Conservation (phyloP, 2,888 invertebrate species). For the Lottia gigantea region DNA sequence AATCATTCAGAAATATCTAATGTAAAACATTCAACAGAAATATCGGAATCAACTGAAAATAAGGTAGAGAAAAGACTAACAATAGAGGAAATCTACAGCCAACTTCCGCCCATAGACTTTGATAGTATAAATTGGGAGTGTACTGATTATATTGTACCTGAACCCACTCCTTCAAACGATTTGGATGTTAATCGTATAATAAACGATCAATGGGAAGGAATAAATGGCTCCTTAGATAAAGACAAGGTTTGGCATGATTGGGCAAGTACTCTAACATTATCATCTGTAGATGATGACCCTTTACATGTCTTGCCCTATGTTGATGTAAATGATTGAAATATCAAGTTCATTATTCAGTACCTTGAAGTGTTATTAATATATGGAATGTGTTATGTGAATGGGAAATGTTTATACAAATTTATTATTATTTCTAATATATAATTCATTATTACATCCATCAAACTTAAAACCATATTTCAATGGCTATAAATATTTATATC, state of each 20-base stretch:
- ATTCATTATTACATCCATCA: constrained; percentile 19
- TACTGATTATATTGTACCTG: constrained; percentile 72
- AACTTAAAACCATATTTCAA: constrained; percentile 16
- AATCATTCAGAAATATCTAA: neutral
- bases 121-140: constrained; percentile 71
- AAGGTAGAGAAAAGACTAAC: constrained; percentile 33
- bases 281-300: constrained; percentile 81
- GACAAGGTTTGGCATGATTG: constrained; percentile 83
- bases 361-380: constrained; percentile 7
- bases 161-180: constrained; percentile 41
- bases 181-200: constrained; percentile 61
- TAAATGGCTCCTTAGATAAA: constrained; percentile 71
- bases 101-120: constrained; percentile 77
- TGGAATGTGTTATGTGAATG: constrained; percentile 11
- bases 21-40: neutral
- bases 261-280: constrained; percentile 85
- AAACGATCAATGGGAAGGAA: constrained; percentile 66
- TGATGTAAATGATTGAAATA: constrained; percentile 81
- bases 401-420: constrained; percentile 5
- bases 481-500: constrained; percentile 14
- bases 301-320: constrained; percentile 96
- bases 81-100: constrained; percentile 72
- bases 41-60: neutral
- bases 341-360: neutral
- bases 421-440: neutral